phyloP scores from a whole-genome alignment of 2,797 vertebrate genomes.

The Xerus rutilus region DNA sequence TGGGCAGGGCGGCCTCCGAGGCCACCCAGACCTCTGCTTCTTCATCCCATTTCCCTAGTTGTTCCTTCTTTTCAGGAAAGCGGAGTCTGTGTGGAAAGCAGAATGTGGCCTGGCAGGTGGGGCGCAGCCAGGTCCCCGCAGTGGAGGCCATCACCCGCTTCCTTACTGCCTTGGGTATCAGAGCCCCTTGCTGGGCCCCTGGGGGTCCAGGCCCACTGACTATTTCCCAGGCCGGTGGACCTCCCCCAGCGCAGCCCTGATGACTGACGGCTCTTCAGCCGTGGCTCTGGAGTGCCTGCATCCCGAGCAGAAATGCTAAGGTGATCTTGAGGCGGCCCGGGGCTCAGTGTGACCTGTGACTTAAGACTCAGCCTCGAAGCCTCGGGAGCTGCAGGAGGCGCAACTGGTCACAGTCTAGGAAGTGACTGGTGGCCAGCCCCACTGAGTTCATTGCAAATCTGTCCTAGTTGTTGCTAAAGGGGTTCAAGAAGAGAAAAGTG shows the following conservation, averaged over 20 bases:
- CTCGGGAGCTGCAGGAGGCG: constrained; percentile 62
- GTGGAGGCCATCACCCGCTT: background rate
- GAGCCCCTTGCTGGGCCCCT: background rate
- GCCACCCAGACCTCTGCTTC: no score
- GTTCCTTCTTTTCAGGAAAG: no score
- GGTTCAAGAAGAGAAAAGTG: constrained; percentile 74
- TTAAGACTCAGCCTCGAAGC: constrained; percentile 52
- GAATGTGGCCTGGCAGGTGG: no score
- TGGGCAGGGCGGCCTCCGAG: no score
- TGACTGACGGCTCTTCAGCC: background rate
- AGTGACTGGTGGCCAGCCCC: constrained; percentile 83
- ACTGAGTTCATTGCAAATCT: constrained; percentile 85
- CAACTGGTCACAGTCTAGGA: constrained; percentile 73
- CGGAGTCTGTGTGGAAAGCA: no score
- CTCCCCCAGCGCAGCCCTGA: no score
- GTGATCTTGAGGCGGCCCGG: constrained; percentile 72
- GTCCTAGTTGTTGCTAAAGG: constrained; percentile 82
- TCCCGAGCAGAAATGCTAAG: constrained; percentile 43
- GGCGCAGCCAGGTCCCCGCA: background rate
- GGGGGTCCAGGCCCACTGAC: no score
- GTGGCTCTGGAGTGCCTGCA: background rate
- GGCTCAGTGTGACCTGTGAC: constrained; percentile 66
- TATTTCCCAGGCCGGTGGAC: no score
- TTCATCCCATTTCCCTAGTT: no score
- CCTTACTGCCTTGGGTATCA: background rate